Conservation (phyloP, 2,888 invertebrate genomes). For the Dorcus hopei region DNA sequence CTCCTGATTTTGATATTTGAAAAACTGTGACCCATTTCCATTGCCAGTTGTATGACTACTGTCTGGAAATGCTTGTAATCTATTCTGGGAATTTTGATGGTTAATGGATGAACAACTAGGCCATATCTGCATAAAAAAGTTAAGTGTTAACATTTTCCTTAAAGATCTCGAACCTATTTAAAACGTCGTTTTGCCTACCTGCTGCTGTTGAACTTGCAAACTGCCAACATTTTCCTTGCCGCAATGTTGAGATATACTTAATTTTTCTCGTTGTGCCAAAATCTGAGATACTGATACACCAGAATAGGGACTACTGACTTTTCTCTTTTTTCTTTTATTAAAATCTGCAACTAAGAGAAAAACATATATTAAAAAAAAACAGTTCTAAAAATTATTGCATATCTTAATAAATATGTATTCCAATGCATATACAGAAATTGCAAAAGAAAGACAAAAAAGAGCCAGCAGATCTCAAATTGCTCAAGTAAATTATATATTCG, state of each 20-base stretch:
- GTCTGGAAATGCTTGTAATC: slow-evolving; percentile 31
- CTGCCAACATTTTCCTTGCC: slow-evolving; percentile 42
- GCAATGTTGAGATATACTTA: slow-evolving; percentile 50
- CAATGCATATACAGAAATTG: too few relatives aligned
- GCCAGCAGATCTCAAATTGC: too few relatives aligned
- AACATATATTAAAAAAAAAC: too few relatives aligned
- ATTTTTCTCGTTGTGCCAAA: slow-evolving; percentile 62
- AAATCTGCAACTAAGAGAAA: slow-evolving; percentile 43
- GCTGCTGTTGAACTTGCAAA: slow-evolving; percentile 43
- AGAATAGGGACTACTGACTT: slow-evolving; percentile 57
- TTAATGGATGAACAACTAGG: slow-evolving; percentile 29
- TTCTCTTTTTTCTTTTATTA: slow-evolving; percentile 61
- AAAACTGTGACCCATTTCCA: slow-evolving; percentile 38
- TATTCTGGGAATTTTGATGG: slow-evolving; percentile 30
- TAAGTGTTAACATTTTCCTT: not conserved
- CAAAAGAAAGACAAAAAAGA: too few relatives aligned
- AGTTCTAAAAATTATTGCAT: too few relatives aligned
- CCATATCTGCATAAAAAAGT: slow-evolving; percentile 34
- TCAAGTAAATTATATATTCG: too few relatives aligned
- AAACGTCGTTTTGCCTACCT: not conserved
- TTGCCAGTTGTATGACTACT: slow-evolving; percentile 39
- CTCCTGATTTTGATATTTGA: slow-evolving; percentile 45
- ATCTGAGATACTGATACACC: slow-evolving; percentile 65
- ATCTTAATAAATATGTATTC: too few relatives aligned
- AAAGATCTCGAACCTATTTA: not conserved